Conservation (phyloP, 53 echinoderm and acorn worm species). For the Echinometra lucunter region DNA sequence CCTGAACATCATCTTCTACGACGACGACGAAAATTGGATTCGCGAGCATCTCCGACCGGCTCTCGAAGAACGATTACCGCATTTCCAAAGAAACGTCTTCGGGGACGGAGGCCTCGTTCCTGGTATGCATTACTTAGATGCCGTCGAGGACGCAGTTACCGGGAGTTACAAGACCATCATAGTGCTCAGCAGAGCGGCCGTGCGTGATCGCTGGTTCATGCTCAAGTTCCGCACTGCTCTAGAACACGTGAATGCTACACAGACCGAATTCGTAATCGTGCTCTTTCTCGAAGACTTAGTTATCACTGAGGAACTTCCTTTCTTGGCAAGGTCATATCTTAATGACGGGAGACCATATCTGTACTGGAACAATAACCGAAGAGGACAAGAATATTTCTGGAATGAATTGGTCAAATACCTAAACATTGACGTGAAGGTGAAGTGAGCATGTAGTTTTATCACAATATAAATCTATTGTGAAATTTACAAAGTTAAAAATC, state of each 20-base stretch:
- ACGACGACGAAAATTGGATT: background rate
- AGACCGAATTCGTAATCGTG: background rate
- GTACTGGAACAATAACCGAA: background rate
- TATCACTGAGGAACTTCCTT: background rate
- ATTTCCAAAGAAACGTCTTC: background rate
- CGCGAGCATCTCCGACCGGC: background rate
- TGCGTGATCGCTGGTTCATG: background rate
- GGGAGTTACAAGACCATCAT: background rate
- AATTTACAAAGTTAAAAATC: too few species aligned
- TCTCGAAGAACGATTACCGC: background rate
- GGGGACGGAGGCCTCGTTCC: background rate
- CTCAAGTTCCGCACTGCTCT: background rate
- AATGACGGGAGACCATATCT: background rate
- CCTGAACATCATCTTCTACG: background rate
- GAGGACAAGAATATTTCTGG: background rate
- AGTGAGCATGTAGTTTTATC: too few species aligned
- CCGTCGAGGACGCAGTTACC: background rate
- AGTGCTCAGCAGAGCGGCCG: background rate
- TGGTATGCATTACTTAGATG: background rate
- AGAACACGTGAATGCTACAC: background rate
- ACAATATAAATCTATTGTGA: too few species aligned
- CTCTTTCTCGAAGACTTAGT: background rate
- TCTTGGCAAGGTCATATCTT: background rate
- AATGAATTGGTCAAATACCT: background rate
- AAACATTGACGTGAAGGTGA: too few species aligned